Base-by-base conservation (phyloP, 2,113 vertebrate species). In the Pluvialis apricaria region DNA sequence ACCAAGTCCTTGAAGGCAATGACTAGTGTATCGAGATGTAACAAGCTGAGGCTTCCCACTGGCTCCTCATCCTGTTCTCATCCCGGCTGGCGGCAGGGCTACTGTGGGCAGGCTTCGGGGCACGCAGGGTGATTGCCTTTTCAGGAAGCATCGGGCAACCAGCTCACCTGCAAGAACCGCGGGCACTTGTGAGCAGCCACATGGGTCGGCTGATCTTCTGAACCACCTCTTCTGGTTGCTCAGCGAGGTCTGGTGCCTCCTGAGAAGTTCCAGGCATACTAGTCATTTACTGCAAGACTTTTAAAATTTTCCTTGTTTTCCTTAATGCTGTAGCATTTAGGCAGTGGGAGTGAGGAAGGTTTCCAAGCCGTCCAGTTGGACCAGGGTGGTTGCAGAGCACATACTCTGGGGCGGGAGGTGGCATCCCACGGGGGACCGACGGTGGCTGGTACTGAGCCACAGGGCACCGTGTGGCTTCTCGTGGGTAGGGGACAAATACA, bases 211-310 rank as follows among this genome's bases (percentile, higher is more conserved):
- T 75, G 55, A n/a, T 60, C 32, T 28, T 66, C n/a, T n/a, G n/a
- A n/a, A n/a, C n/a, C n/a, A 49, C 11, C 54, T 73, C 29, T 34
- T 66, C 45, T 26, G 9, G 31, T 75, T 81, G 21, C 72, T 81
- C 0, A 0, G 0, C 3, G 10, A 49, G 29, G 22, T 32, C 82
- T 31, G 44, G 54, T 82, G 75, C 6, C 87, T 97, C 93, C 64
- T 88, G 87, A 92, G 91, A 92, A 95, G 86, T 96, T 96, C 22
- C 55, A 97, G 85, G 88, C 81, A 34, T 71, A 73, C 95, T 95
- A 93, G 92, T 96, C 8, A 92, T 88, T 92, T 94, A 76, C 94
- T 96, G 76, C 85, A 51, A 92, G 92, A 94, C 73, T 36, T 97
- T 94, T 45, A 42, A 42, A 42, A 42, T 42, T 42, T 42, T 42